Percentiles rank a stretch among this genome's conserved stretches.
phyloP scores from a whole-genome alignment of 2,113 vertebrate species.

The Ameiurus melas region DNA sequence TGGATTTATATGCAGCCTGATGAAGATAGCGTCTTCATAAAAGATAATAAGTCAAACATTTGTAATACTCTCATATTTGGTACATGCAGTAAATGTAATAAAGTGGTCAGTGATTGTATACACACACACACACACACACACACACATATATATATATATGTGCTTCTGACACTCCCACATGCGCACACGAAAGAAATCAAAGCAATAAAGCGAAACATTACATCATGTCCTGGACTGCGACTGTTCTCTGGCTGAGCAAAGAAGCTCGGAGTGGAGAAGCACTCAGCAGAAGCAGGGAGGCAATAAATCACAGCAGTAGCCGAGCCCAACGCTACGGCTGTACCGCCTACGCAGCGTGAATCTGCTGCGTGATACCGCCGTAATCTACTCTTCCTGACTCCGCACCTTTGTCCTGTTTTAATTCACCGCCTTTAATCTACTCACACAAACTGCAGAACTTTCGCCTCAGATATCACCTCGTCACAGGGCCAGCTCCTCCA shows the following conservation, averaged over 20 bases:
- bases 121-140: too few relatives aligned
- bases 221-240: constrained; percentile 51
- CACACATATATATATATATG: too few relatives aligned
- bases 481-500: too few relatives aligned
- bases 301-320: constrained; percentile 56
- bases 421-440: constrained; percentile 11
- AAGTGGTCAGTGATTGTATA: too few relatives aligned
- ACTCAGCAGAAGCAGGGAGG: constrained; percentile 52
- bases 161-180: not conserved
- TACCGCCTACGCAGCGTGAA: constrained; percentile 47
- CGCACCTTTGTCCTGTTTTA: constrained; percentile 8
- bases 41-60: not conserved
- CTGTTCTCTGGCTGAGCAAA: constrained; percentile 47
- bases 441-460: not conserved
- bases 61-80: not conserved
- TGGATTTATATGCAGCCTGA: not conserved
- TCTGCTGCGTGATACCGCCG: constrained; percentile 39
- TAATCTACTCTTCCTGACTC: constrained; percentile 39
- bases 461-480: not conserved
- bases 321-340: constrained; percentile 42
- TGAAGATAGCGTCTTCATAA: not conserved
- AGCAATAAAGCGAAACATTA: constrained; percentile 44
- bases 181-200: constrained; percentile 19
- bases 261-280: constrained; percentile 53
- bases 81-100: too few relatives aligned